Base-by-base conservation (phyloP, 1,140 invertebrate genomes). In the Plectrocnemia conspersa region DNA sequence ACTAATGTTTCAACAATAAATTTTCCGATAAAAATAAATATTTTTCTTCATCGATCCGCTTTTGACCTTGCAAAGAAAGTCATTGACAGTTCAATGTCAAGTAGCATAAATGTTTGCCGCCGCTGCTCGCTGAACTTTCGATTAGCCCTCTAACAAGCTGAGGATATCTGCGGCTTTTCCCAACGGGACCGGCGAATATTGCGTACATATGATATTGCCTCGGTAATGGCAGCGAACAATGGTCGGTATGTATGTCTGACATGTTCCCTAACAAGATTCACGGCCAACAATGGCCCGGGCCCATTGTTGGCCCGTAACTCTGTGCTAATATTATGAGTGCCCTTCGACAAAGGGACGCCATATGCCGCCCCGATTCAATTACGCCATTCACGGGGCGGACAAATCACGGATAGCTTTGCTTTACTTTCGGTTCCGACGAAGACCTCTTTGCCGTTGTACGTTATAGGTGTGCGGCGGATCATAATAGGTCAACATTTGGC, bases 361-460 rank as follows among this genome's bases (percentile, higher is more conserved):
- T 56, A 56, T 56, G 54, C 40, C 46, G 45, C 32, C 36, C 45
- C 50, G 50, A 56, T 56, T 56, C 33, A 56, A 49, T 56, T 56
- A 56, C n/a, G n/a, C n/a, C n/a, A n/a, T n/a, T n/a, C n/a, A n/a
- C n/a, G n/a, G n/a, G n/a, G n/a, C n/a, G n/a, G n/a, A n/a, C n/a
- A n/a, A n/a, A n/a, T n/a, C n/a, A n/a, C n/a, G n/a, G n/a, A n/a
- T n/a, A n/a, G n/a, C n/a, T n/a, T n/a, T n/a, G n/a, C n/a, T n/a
- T n/a, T n/a, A n/a, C n/a, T n/a, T n/a, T n/a, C n/a, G n/a, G n/a
- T n/a, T n/a, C n/a, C n/a, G n/a, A n/a, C n/a, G n/a, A n/a, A n/a
- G n/a, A n/a, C n/a, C n/a, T n/a, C n/a, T n/a, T n/a, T n/a, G n/a
- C n/a, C n/a, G n/a, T n/a, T n/a, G n/a, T n/a, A n/a, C n/a, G n/a